Evolutionary conservation across 2,113 vertebrate genomes (phyloP), one percentile per base, ranked within the genome.

Genomic region (Epinephelus lanceolatus): DNA sequence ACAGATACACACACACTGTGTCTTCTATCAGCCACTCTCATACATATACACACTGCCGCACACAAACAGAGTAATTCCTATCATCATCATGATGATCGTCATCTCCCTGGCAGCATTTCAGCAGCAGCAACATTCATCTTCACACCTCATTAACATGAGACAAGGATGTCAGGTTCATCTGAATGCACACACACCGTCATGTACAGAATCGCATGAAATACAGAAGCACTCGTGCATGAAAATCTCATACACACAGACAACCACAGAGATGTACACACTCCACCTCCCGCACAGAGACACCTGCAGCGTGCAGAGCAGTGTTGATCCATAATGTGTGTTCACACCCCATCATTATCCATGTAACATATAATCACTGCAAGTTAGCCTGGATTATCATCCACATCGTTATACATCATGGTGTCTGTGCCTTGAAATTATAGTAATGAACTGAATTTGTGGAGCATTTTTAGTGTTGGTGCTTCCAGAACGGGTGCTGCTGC

Each of bases 121-220:
- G 52, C 27, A 78, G 57, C 67, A 47, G 61, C 72, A 78, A 71
- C 76, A 76, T 80, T 78, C 68, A 67, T 80, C 76, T 77, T 80
- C 21, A 67, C 53, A 18, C 68, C 68, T 77, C 84, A 88, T 91
- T 83, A 78, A 78, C 53, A 47, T 55, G 4, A 84, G 66, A 81
- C 66, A 76, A 57, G 72, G 67, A 69, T 71, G 78, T 40, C 51
- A 65, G 14, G 62, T 45, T 76, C 78, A 42, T 65, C 56, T 23
- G 47, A 62, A 27, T 23, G 52, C 71, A 15, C 19, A n/a, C 15
- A 11, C 4, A 12, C 10, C 6, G 21, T 13, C 21, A n/a, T 14
- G 45, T n/a, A 42, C 40, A 40, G 19, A 19, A 53, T 27, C 12
- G n/a, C 27, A 57, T 15, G 45, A n/a, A 37, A 10, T 12, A 49